Conservation (phyloP, 1,140 invertebrate genomes). For the Lordiphosa clarofinis region DNA sequence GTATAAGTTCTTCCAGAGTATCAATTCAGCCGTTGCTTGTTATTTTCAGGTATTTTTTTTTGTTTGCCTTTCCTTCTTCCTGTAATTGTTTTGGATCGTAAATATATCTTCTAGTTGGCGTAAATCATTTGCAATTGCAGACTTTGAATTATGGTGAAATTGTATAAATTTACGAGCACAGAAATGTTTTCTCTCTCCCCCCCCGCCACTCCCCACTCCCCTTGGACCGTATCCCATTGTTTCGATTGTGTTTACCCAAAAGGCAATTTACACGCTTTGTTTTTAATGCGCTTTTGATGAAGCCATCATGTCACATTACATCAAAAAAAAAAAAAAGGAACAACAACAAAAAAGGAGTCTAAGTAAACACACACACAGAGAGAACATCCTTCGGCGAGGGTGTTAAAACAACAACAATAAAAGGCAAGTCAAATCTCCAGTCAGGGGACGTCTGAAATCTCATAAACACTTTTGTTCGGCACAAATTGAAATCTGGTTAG, state of each 20-base stretch:
- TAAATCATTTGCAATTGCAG: conserved; percentile 35
- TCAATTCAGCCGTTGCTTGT: background rate
- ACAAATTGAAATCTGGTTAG: conserved; percentile 76
- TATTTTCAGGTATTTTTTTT: background rate
- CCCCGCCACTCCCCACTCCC: conserved; percentile 4
- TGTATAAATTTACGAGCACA: conserved; percentile 38
- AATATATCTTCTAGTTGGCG: conserved; percentile 32
- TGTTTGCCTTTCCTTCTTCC: background rate
- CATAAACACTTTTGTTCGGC: conserved; percentile 75
- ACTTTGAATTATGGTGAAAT: conserved; percentile 46
- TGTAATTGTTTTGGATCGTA: conserved; percentile 31
- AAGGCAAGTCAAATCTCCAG: conserved; percentile 23
- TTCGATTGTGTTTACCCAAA: conserved; percentile 24
- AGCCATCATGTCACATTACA: conserved; percentile 78
- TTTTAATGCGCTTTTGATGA: conserved; percentile 78
- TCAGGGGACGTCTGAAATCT: conserved; percentile 63
- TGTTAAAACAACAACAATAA: conserved; percentile 25
- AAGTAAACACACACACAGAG: conserved; percentile 26
- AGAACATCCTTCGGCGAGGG: conserved; percentile 34
- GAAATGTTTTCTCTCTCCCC: background rate
- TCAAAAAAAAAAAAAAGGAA: conserved; percentile 34
- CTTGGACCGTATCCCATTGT: conserved; percentile 3
- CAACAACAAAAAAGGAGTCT: background rate
- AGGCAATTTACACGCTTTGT: conserved; percentile 58
- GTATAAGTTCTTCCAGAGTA: background rate